phyloP scores from a whole-genome alignment of 2,888 invertebrate species.

The Saturnia pavonia region DNA sequence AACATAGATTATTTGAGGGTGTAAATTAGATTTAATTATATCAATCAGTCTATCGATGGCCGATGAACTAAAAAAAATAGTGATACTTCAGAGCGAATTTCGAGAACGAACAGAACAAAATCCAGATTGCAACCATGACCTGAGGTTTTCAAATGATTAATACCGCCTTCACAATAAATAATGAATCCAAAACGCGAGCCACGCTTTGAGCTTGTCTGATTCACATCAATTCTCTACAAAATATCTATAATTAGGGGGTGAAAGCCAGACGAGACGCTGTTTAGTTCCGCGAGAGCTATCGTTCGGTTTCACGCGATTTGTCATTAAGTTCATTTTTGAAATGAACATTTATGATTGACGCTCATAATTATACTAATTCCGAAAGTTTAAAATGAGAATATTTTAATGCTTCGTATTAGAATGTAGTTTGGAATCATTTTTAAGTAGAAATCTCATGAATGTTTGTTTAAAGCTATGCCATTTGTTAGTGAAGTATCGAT shows the following conservation, averaged over 20 bases:
- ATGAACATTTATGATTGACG: constrained; percentile 12
- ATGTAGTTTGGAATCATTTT: constrained; percentile 3
- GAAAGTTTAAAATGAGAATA: neutral
- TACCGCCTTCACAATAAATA: constrained; percentile 11
- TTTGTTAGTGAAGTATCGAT: neutral
- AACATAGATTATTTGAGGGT: no score
- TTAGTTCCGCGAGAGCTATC: constrained; percentile 54
- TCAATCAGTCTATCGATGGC: no score
- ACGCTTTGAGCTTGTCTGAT: constrained; percentile 46
- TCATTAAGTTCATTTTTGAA: constrained; percentile 21
- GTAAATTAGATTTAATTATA: no score
- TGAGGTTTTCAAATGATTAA: neutral
- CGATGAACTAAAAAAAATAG: no score
- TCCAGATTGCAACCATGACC: neutral
- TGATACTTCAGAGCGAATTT: neutral
- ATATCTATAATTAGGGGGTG: constrained; percentile 66
- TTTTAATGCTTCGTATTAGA: neutral
- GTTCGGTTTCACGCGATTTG: constrained; percentile 50
- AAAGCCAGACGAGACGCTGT: constrained; percentile 51
- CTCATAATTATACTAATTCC: constrained; percentile 13
- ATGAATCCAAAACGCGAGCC: constrained; percentile 10
- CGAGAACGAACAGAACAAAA: neutral
- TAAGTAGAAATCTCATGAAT: neutral
- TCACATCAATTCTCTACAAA: constrained; percentile 52
- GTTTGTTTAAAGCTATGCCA: neutral